A percentile compares a stretch with the other conserved stretches of the same genome.
phyloP scores from a whole-genome alignment of 2,888 invertebrate genomes.

The Drosophila pegasa region DNA sequence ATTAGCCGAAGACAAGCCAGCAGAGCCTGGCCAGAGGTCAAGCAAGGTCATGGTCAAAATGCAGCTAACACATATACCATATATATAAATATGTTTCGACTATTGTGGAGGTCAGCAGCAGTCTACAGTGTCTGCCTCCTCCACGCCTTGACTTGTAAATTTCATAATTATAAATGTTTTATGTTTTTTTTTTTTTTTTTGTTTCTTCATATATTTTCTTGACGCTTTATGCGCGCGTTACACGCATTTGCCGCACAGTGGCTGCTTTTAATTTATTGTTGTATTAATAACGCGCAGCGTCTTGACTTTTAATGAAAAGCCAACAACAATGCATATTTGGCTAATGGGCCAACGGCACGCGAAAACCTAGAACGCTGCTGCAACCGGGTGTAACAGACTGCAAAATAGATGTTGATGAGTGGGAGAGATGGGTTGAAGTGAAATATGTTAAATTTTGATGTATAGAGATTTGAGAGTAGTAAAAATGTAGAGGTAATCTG shows the following conservation, averaged over 20 bases:
- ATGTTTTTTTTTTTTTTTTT: background rate
- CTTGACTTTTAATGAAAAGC: slow-evolving; percentile 43
- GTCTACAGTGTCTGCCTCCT: background rate
- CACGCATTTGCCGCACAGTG: slow-evolving; percentile 35
- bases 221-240: slow-evolving; percentile 30
- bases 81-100: background rate
- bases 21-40: slow-evolving; percentile 56
- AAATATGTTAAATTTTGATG: no score
- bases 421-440: no score
- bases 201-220: slow-evolving; percentile 9
- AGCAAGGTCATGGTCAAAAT: slow-evolving; percentile 64
- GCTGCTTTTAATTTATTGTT: slow-evolving; percentile 60
- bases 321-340: slow-evolving; percentile 39
- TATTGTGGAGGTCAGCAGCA: slow-evolving; percentile 21
- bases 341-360: slow-evolving; percentile 63
- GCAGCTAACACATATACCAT: background rate
- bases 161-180: slow-evolving; percentile 37
- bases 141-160: slow-evolving; percentile 34
- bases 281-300: slow-evolving; percentile 63
- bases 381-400: slow-evolving; percentile 2
- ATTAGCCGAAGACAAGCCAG: slow-evolving; percentile 9
- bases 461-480: no score
- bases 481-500: no score
- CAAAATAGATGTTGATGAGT: no score
- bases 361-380: slow-evolving; percentile 16